phyloP scores from a whole-genome alignment of 1,140 invertebrate genomes.

The Berghia stephanieae region DNA sequence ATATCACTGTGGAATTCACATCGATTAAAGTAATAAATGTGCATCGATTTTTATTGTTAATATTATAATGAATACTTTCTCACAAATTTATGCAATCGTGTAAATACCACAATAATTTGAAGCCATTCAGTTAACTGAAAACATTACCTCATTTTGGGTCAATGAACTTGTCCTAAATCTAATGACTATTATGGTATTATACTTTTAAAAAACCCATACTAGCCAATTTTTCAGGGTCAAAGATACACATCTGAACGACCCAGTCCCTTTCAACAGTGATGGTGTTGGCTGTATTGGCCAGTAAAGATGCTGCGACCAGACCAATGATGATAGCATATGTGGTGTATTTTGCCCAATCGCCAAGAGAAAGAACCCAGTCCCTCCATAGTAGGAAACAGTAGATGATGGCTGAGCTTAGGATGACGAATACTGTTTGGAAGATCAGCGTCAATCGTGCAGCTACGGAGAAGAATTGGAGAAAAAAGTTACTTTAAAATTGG shows the following conservation, averaged over 20 bases:
- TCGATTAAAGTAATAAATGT: background rate
- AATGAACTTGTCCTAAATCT: background rate
- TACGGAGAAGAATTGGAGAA: slow-evolving; percentile 39
- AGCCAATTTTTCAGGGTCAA: slow-evolving; percentile 53
- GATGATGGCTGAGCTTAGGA: slow-evolving; percentile 45
- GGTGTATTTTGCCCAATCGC: slow-evolving; percentile 32
- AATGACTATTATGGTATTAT: background rate
- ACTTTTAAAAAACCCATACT: slow-evolving; percentile 40
- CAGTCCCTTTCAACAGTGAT: slow-evolving; percentile 71
- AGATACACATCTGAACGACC: slow-evolving; percentile 68
- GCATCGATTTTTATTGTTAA: background rate
- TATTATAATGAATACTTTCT: background rate
- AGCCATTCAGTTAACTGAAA: too few species aligned
- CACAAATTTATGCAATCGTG: too few species aligned
- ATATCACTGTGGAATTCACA: too few species aligned
- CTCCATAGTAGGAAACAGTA: slow-evolving; percentile 38
- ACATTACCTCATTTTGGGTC: background rate
- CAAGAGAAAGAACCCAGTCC: background rate
- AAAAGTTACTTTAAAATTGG: too few species aligned
- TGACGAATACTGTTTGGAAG: slow-evolving; percentile 50
- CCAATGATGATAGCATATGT: slow-evolving; percentile 55
- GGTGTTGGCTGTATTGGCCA: slow-evolving; percentile 66
- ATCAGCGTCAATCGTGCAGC: slow-evolving; percentile 49
- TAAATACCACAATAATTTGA: too few species aligned
- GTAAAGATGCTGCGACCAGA: slow-evolving; percentile 48